phyloP scores from a whole-genome alignment of 2,888 invertebrate genomes.

The Drosophila acutilabella region DNA sequence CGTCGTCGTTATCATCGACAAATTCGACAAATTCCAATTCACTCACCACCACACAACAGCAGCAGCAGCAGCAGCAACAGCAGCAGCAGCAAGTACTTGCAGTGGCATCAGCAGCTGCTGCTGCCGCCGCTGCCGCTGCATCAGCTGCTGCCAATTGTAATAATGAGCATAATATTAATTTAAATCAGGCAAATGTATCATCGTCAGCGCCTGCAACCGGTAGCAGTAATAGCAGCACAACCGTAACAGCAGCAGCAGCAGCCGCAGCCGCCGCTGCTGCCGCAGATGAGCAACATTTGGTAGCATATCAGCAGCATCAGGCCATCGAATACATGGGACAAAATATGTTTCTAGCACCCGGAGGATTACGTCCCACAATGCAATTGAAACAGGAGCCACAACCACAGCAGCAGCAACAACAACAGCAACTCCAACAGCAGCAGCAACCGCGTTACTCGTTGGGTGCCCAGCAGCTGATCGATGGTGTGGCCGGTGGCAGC shows the following conservation, averaged over 20 bases:
- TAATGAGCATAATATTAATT: conserved; percentile 83
- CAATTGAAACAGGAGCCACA: conserved; percentile 77
- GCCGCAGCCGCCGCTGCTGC: conserved; percentile 54
- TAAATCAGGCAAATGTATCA: conserved; percentile 80
- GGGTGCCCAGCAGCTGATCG: conserved; percentile 64
- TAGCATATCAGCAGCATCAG: conserved; percentile 75
- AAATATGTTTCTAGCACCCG: conserved; percentile 84
- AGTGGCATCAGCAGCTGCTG: conserved; percentile 67
- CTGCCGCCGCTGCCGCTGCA: conserved; percentile 53
- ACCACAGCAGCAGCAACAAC: conserved; percentile 62
- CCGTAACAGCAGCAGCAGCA: conserved; percentile 53
- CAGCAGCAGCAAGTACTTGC: conserved; percentile 70
- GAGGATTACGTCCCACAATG: conserved; percentile 75
- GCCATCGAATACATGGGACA: conserved; percentile 83
- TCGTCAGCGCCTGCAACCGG: conserved; percentile 60
- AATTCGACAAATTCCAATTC: conserved; percentile 60
- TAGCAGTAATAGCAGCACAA: conserved; percentile 41
- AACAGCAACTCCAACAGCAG: conserved; percentile 54
- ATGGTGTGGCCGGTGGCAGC: conserved; percentile 59
- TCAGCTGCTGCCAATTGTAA: conserved; percentile 74
- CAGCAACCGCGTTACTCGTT: conserved; percentile 67
- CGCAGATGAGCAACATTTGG: conserved; percentile 51
- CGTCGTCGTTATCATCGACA: conserved; percentile 69
- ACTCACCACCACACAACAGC: conserved; percentile 57
- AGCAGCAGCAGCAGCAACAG: conserved; percentile 71